Conservation (phyloP, 2,797 vertebrate genomes). For the Sitta carolinensis region DNA sequence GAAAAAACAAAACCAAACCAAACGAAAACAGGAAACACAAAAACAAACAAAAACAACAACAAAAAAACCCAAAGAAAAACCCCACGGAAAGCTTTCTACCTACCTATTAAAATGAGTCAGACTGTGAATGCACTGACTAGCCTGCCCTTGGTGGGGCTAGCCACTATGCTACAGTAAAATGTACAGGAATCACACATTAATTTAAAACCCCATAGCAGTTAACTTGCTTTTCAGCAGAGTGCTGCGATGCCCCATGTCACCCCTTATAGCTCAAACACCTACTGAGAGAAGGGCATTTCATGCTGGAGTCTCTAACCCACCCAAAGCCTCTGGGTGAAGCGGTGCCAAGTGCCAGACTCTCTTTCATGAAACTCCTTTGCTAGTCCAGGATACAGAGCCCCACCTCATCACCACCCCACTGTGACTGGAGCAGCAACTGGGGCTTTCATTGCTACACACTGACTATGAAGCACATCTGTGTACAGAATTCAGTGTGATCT, state of each 20-base stretch:
- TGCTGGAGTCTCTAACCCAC: constrained; percentile 69
- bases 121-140: constrained; percentile 75
- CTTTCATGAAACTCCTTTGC: constrained; percentile 60
- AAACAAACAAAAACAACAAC: constrained; percentile 7
- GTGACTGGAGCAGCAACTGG: constrained; percentile 62
- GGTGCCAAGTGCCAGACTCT: constrained; percentile 64
- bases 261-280: constrained; percentile 60
- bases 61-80: neutral
- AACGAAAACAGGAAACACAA: neutral
- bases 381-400: constrained; percentile 63
- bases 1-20: constrained; percentile 24
- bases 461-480: constrained; percentile 76
- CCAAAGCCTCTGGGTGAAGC: constrained; percentile 58
- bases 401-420: constrained; percentile 55
- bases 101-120: constrained; percentile 80
- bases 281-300: constrained; percentile 68
- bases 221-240: constrained; percentile 68
- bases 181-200: constrained; percentile 79
- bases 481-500: constrained; percentile 80
- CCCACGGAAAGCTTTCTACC: constrained; percentile 78
- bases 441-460: constrained; percentile 77
- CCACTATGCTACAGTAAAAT: constrained; percentile 77
- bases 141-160: constrained; percentile 71
- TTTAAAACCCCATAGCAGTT: constrained; percentile 75
- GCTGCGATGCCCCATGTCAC: constrained; percentile 56